Percentiles rank a stretch among this genome's conserved stretches.
Evolutionary conservation across 2,797 vertebrate species (phyloP).

Genomic region (Cyprinodon diabolis): DNA sequence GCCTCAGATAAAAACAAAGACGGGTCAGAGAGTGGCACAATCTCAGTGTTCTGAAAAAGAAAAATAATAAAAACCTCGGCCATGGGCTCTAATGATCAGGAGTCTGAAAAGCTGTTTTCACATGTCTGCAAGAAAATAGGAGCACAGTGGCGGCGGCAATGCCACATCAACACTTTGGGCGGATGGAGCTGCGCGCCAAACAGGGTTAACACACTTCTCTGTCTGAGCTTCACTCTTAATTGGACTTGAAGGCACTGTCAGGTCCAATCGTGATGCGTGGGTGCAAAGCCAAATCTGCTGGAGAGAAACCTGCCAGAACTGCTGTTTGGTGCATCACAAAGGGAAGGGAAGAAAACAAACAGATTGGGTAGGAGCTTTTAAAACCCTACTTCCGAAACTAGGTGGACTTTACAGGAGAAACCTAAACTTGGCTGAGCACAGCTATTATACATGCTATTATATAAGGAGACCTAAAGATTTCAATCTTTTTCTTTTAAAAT

Average conservation of each 20-base stretch:
- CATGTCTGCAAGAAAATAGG: conserved; percentile 52
- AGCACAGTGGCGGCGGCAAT: conserved; percentile 53
- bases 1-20: conserved; percentile 22
- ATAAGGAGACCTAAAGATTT: background rate
- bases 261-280: conserved; percentile 73
- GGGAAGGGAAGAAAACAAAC: conserved; percentile 39
- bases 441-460: background rate
- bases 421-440: conserved; percentile 6
- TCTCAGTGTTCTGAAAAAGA: conserved; percentile 28
- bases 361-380: conserved; percentile 44
- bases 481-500: background rate
- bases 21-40: conserved; percentile 45
- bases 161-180: conserved; percentile 69
- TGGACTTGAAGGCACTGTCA: conserved; percentile 82
- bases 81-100: conserved; percentile 60
- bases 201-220: conserved; percentile 71
- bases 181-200: conserved; percentile 59
- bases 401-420: conserved; percentile 16
- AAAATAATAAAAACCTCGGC: conserved; percentile 23
- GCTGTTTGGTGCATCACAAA: conserved; percentile 49
- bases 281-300: conserved; percentile 66
- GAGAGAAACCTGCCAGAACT: conserved; percentile 76
- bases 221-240: conserved; percentile 75
- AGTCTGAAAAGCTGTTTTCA: conserved; percentile 59
- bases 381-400: conserved; percentile 44